A percentile compares a stretch with the other conserved stretches of the same genome.
These are phyloP conservation scores for Erpobdella octoculata DNA, from an alignment of 2,888 invertebrate species.

Conservation along the genomic window DNA sequence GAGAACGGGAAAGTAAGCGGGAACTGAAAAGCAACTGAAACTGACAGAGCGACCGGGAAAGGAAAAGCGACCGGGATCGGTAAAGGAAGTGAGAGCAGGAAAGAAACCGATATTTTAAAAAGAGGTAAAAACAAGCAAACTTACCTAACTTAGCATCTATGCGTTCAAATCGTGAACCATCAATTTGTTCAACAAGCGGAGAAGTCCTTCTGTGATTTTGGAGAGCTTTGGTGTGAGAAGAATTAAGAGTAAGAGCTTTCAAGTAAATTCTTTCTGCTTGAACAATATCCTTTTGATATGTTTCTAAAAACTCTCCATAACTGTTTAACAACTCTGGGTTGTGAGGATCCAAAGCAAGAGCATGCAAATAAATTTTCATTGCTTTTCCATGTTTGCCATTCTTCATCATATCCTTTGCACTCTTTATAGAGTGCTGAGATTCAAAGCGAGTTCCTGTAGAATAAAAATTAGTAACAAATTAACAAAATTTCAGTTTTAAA, in stretches of 20 bases:
- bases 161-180: slow-evolving; percentile 62
- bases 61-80: no score
- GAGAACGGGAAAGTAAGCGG: no score
- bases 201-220: slow-evolving; percentile 73
- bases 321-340: slow-evolving; percentile 84
- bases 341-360: slow-evolving; percentile 77
- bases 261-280: slow-evolving; percentile 80
- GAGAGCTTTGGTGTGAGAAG: slow-evolving; percentile 61
- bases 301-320: slow-evolving; percentile 85
- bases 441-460: slow-evolving; percentile 60
- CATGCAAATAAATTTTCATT: slow-evolving; percentile 63
- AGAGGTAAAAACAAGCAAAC: slow-evolving; percentile 59
- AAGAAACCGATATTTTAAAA: slow-evolving; percentile 72
- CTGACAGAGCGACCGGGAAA: slow-evolving; percentile 72
- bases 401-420: slow-evolving; percentile 75
- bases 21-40: no score
- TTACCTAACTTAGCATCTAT: slow-evolving; percentile 78
- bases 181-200: slow-evolving; percentile 75
- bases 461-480: no score
- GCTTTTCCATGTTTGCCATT: slow-evolving; percentile 78
- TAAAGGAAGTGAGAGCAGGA: no score
- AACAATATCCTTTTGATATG: slow-evolving; percentile 72
- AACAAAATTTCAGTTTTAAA: no score
- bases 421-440: slow-evolving; percentile 73
- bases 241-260: slow-evolving; percentile 73